Evolutionary conservation across 1,140 invertebrate genomes (phyloP).

Genomic region (Pseudomyrmex cubaensis): DNA sequence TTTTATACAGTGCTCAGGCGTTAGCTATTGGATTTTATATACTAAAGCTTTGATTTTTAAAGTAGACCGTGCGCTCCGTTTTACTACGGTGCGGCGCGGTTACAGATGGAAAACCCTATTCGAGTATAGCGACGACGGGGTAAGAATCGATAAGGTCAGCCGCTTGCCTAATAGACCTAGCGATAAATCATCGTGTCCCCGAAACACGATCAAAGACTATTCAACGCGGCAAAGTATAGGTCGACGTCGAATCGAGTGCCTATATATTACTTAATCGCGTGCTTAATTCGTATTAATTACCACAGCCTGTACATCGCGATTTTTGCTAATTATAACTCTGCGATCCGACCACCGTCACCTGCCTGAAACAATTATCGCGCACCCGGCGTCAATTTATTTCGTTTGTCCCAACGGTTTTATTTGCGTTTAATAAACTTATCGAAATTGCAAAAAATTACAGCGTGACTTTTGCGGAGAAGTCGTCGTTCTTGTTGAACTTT

Average conservation of each 20-base stretch:
- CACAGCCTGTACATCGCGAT: slow-evolving; percentile 73
- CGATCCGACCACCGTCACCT: slow-evolving; percentile 2
- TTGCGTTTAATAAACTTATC: background rate
- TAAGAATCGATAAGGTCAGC: slow-evolving; percentile 53
- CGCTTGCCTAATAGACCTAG: slow-evolving; percentile 25
- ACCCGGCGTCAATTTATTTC: slow-evolving; percentile 16
- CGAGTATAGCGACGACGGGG: slow-evolving; percentile 15
- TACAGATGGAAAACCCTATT: slow-evolving; percentile 28
- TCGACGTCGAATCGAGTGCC: slow-evolving; percentile 28
- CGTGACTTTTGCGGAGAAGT: background rate
- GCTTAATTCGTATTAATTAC: slow-evolving; percentile 70
- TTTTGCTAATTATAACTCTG: slow-evolving; percentile 76
- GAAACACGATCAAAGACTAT: slow-evolving; percentile 44
- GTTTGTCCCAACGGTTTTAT: background rate
- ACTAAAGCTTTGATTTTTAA: slow-evolving; percentile 42
- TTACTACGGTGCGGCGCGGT: slow-evolving; percentile 24
- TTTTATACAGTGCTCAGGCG: slow-evolving; percentile 13
- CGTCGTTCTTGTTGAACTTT: background rate
- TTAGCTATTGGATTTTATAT: background rate
- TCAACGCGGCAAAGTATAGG: background rate
- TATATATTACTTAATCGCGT: slow-evolving; percentile 72
- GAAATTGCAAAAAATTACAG: background rate
- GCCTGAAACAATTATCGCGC: slow-evolving; percentile 14
- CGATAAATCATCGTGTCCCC: slow-evolving; percentile 44
- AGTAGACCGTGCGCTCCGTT: slow-evolving; percentile 30